phyloP scores from a whole-genome alignment of 2,113 vertebrate genomes.

The Tylochromis polylepis region DNA sequence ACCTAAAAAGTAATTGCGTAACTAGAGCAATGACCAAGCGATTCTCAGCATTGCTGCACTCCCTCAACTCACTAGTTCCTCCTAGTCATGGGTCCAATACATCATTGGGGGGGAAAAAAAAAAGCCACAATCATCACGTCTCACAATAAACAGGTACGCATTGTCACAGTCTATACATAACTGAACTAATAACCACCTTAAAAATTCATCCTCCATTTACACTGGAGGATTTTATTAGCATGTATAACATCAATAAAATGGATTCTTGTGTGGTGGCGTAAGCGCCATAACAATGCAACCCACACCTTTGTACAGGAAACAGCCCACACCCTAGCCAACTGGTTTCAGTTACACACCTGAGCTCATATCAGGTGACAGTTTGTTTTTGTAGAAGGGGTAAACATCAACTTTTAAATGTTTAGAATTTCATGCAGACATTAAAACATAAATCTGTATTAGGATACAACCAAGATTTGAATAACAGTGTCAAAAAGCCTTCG shows the following conservation, averaged over 20 bases:
- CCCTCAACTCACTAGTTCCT: background rate
- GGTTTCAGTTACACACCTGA: constrained; percentile 40
- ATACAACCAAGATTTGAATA: background rate
- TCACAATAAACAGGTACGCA: background rate
- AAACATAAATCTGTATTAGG: background rate
- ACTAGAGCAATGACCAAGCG: background rate
- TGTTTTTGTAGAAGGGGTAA: background rate
- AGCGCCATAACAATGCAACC: background rate
- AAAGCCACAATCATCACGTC: too few relatives aligned
- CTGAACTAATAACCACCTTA: background rate
- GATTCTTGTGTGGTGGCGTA: background rate
- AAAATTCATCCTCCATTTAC: background rate
- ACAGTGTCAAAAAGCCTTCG: accelerated
- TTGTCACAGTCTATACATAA: too few relatives aligned
- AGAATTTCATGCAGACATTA: too few relatives aligned
- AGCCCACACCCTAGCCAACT: background rate
- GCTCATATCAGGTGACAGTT: background rate
- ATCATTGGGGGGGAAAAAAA: accelerated
- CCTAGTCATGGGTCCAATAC: background rate
- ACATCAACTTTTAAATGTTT: background rate
- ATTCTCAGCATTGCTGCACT: too few relatives aligned
- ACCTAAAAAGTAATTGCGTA: background rate
- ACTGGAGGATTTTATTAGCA: background rate
- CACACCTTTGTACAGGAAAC: background rate
- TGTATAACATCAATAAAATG: background rate